Evolutionary conservation across 2,888 invertebrate species (phyloP), one percentile per base, ranked within the genome.

Genomic region (Gastrophysa polygoni): DNA sequence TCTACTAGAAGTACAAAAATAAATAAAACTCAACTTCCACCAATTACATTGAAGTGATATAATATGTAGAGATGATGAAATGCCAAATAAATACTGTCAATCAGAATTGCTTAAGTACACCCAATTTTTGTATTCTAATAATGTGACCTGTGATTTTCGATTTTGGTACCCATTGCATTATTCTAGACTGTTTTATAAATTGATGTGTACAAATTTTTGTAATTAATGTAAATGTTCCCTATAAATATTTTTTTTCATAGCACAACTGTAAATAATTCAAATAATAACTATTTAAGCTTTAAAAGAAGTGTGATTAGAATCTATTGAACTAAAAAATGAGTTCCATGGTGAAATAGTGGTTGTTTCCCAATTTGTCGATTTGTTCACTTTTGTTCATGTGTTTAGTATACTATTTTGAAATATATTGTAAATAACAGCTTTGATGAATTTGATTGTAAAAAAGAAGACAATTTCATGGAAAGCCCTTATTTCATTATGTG

Each of bases 301-400:
- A 56, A 54, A 20, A 24, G 18, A 46, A 54, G 54, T 51, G 51
- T 54, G 54, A 64, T 57, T 60, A 60, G 63, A 38, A 38, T 11
- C 11, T 32, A 32, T 32, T 7, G 10, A 32, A 32, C 54, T 21
- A 34, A 54, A 54, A 60, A 29, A 48, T 57, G 21, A 47, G 58
- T 63, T 47, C 20, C 46, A 49, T 29, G 56, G 50, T 28, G 46
- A 59, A 49, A 44, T 55, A 58, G 46, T 62, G 57, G 58, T 62
- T 54, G 61, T 63, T 56, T 47, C 47, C 54, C 46, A 51, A 56
- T 67, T 64, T 58, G 16, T 56, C 59, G 57, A 57, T 68, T 63
- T 59, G 64, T 60, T 68, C 52, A 67, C 64, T 70, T 61, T 61
- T 64, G 69, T 70, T 67, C 61, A 67, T 67, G 68, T 70, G 67